Evolutionary conservation across 1,140 invertebrate species (phyloP), one percentile per base, ranked within the genome.

Genomic region (Eufriesea mexicana): DNA sequence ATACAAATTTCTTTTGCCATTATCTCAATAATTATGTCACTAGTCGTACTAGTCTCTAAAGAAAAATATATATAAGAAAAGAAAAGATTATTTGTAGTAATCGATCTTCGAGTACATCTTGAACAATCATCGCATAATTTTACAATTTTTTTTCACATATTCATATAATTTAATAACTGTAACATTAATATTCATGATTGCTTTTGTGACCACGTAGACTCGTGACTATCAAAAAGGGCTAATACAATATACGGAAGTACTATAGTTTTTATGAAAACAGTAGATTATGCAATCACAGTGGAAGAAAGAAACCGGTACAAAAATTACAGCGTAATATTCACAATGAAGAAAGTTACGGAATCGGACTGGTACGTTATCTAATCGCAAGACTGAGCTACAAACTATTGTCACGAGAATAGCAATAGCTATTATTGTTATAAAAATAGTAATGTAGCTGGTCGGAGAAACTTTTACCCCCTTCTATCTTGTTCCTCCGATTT

Each of bases 401-500:
- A 51, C 68, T 35, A 42, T 72, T 18, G 57, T 64, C 49, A 18
- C 28, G 14, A n/a, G 74, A 55, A 59, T 18, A 35, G 59, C 10
- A 12, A 80, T 45, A 23, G 28, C 72, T 55, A 67, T 75, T 67
- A 64, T 74, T 18, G 23, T 80, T 76, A 82, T 57, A 82, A 82
- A 81, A 81, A 81, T 81, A 81, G 79, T 81, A 55, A 67, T 67
- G 49, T 8, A 35, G 49, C 42, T 42, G 25, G 45, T 12, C 49
- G 73, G 49, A 67, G 72, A 82, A 82, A 82, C 51, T 76, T 66
- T 67, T 76, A n/a, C 62, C 18, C 2, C 70, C 8, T 28, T 61
- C 16, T 2, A 45, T 23, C 5, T 28, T 49, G 23, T 72, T 72
- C 51, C 16, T 51, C 42, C 25, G 42, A 35, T 55, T 25, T 47